Base-by-base conservation (phyloP, 2,113 vertebrate species). In the Callopanchax toddi region DNA sequence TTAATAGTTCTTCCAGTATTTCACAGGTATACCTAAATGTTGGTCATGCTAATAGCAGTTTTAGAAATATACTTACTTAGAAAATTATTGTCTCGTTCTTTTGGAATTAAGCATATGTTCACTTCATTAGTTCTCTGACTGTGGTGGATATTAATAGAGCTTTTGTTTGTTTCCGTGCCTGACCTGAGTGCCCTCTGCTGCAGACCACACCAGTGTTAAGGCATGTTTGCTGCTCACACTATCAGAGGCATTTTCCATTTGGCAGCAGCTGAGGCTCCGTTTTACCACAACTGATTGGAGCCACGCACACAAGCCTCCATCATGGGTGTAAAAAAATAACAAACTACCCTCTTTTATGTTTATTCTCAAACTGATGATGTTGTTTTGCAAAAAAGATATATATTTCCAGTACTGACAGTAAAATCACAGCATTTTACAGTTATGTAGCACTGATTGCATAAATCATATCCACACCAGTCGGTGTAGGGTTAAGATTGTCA, bases 81-180 rank as follows among this genome's bases (percentile, higher is more conserved):
- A n/a, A n/a, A n/a, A n/a, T n/a, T 50, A 40, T 75, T 52, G n/a
- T 4, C 29, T 76, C 67, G 62, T 81, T 52, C 22, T 72, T 61
- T 60, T 73, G 78, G 78, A 53, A 78, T 78, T 74, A 55, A 43
- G 58, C 67, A 74, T 69, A 52, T 60, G 78, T 46, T 60, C 44
- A 22, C 54, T 60, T 68, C 68, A 74, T 68, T 71, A 75, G 70
- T 74, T 67, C 39, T 62, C 11, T 52, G 21, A 2, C 61, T 69
- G 32, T 42, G 60, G 44, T 45, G 44, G 78, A 62, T 87, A 89
- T 73, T 71, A 81, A 75, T 62, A 89, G 75, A 81, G 46, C 55
- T 52, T 77, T 75, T 79, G 67, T 76, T 74, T 82, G 61, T 40
- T 46, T 70, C 43, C 40, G 49, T 49, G 29, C 16, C 53, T 67